Conservation (phyloP, 2,888 invertebrate species). For the Patella caerulea region DNA sequence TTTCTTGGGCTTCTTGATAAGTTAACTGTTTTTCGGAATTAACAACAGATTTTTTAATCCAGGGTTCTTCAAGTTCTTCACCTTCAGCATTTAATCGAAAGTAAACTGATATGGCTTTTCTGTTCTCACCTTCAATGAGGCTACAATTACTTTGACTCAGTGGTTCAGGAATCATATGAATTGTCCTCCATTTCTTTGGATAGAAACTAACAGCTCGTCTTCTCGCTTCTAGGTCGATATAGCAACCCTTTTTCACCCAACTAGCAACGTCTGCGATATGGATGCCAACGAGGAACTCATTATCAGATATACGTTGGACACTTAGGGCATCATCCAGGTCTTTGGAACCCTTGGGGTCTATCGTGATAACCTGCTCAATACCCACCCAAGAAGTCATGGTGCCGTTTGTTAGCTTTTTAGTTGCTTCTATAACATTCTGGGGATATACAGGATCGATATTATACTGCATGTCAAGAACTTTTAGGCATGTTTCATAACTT, state of each 20-base stretch:
- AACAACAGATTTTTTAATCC: conserved; percentile 23
- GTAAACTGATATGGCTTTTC: conserved; percentile 41
- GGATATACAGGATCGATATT: conserved; percentile 1
- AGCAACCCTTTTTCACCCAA: conserved; percentile 35
- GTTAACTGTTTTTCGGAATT: conserved; percentile 27
- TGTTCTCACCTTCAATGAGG: conserved; percentile 33
- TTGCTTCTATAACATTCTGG: neutral
- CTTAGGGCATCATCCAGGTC: conserved; percentile 48
- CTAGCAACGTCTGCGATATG: conserved; percentile 47
- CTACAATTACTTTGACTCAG: conserved; percentile 35
- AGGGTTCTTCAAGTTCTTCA: neutral
- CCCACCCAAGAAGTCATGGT: neutral
- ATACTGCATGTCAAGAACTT: conserved; percentile 26
- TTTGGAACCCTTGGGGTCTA: conserved; percentile 40
- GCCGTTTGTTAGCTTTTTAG: neutral
- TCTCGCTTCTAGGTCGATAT: conserved; percentile 42
- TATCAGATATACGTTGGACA: conserved; percentile 20
- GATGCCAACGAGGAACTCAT: conserved; percentile 37
- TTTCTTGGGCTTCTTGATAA: conserved; percentile 34
- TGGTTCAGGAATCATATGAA: conserved; percentile 45
- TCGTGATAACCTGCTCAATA: conserved; percentile 39
- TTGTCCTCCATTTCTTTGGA: conserved; percentile 25
- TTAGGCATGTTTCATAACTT: conserved; percentile 21
- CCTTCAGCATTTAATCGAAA: conserved; percentile 25
- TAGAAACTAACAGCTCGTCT: conserved; percentile 40